Evolutionary conservation across 2,113 vertebrate genomes (phyloP).

Genomic region (Mesembrinibis cayennensis): DNA sequence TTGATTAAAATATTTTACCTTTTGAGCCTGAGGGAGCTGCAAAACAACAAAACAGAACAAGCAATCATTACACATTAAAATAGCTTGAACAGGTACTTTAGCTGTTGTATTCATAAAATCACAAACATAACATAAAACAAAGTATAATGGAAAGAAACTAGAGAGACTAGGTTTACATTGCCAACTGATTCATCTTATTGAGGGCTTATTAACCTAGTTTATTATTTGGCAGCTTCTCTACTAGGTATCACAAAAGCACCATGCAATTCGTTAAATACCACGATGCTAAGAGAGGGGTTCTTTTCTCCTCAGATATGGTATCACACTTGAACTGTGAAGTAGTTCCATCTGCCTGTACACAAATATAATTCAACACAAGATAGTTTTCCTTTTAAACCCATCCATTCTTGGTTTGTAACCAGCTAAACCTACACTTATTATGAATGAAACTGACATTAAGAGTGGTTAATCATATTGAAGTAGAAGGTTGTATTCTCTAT

Average conservation of each 20-base stretch:
- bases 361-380: conserved; percentile 32
- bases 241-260: background rate
- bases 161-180: background rate
- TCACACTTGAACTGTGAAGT: background rate
- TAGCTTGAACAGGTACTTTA: conserved; percentile 35
- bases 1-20: conserved; percentile 85
- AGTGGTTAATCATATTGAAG: background rate
- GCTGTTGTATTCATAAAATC: conserved; percentile 3
- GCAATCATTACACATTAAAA: conserved; percentile 68
- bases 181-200: background rate
- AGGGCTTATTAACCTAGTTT: background rate
- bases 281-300: background rate
- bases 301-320: background rate
- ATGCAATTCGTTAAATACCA: background rate
- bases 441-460: background rate
- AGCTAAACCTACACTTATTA: background rate
- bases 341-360: conserved; percentile 12
- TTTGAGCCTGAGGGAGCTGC: conserved; percentile 96
- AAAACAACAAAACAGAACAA: conserved; percentile 77
- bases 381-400: background rate
- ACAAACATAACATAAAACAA: background rate
- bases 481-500: background rate
- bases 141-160: background rate
- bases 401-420: background rate
- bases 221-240: background rate